These are phyloP conservation scores for Bothrops jararaca DNA, from an alignment of 2,113 vertebrate species.

Conservation along the genomic window DNA sequence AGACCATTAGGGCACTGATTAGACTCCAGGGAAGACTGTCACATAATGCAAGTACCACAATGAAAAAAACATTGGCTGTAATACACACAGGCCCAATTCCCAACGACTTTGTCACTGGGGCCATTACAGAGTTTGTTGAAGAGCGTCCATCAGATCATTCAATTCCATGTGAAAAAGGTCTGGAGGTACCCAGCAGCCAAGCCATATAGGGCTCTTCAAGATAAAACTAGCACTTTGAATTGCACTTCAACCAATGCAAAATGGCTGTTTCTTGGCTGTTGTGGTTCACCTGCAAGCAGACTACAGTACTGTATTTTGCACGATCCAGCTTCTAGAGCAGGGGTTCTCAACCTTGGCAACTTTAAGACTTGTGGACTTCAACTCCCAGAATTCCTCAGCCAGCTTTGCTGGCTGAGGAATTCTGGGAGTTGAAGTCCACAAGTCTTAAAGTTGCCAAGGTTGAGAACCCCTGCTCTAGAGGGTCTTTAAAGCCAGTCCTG, in stretches of 20 bases:
- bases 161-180: neutral
- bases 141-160: neutral
- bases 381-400: too few relatives aligned
- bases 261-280: neutral
- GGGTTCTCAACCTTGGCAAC: too few relatives aligned
- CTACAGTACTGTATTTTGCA: neutral
- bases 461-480: neutral
- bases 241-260: neutral
- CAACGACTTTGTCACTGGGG: neutral
- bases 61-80: neutral
- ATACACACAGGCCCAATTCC: neutral
- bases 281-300: neutral
- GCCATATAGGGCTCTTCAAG: neutral
- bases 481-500: neutral
- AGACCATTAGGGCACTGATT: neutral
- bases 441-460: too few relatives aligned
- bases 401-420: too few relatives aligned
- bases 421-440: too few relatives aligned
- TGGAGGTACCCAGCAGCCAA: neutral
- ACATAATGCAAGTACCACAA: neutral
- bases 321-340: neutral
- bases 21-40: neutral
- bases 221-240: neutral
- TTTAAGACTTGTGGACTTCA: too few relatives aligned
- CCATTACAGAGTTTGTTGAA: neutral